A percentile compares a stretch with the other conserved stretches of the same genome.
Evolutionary conservation across 2,797 vertebrate species (phyloP).

Genomic region (Heteromormyrus szaboi): DNA sequence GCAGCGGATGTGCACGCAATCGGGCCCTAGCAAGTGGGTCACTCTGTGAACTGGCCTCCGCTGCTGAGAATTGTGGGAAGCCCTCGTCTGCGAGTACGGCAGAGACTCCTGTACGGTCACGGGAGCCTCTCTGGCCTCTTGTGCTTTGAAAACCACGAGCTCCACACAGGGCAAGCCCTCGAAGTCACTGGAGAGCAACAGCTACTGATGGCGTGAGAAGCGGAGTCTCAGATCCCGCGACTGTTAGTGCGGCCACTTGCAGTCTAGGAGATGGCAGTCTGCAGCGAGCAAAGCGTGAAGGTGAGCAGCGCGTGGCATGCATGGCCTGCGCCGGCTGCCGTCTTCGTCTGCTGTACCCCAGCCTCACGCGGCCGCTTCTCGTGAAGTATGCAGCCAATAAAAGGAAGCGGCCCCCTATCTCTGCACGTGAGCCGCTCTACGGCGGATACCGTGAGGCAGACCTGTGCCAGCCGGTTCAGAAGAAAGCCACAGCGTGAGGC

Average conservation of each 20-base stretch:
- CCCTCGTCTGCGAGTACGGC: background rate
- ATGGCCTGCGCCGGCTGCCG: background rate
- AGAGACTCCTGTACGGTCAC: background rate
- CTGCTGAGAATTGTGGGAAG: background rate
- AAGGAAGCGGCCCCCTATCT: constrained; percentile 31
- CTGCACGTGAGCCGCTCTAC: constrained; percentile 20
- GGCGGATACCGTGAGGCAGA: background rate
- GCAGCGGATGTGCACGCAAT: background rate
- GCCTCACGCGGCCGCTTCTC: constrained; percentile 37
- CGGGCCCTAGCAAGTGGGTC: background rate
- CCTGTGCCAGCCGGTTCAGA: background rate
- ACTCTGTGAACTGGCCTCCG: background rate
- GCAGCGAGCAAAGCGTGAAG: background rate
- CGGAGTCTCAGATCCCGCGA: background rate
- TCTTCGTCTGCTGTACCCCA: background rate
- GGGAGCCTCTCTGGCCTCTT: background rate
- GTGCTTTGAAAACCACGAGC: background rate
- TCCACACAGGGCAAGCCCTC: background rate
- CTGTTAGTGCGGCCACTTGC: background rate
- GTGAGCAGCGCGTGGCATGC: background rate
- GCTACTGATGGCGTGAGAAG: background rate
- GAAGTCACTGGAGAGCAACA: background rate
- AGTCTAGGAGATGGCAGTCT: background rate
- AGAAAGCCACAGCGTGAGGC: background rate
- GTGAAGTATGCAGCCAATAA: constrained; percentile 41